Conservation (phyloP, 2,888 invertebrate genomes). For the Hipparchia semele region DNA sequence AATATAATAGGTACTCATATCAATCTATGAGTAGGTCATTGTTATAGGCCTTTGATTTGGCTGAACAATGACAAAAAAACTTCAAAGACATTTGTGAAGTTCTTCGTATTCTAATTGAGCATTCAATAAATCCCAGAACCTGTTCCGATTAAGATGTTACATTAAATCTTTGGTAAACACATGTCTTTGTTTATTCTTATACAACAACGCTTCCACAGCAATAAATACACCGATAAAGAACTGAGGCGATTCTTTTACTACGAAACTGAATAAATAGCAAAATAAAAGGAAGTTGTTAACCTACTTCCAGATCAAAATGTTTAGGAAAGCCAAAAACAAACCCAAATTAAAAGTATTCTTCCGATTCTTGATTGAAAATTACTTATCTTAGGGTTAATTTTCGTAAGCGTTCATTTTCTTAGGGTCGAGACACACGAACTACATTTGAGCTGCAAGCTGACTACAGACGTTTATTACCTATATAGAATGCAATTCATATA, state of each 20-base stretch:
- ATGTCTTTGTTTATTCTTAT: background rate
- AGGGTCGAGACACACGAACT: too few relatives aligned
- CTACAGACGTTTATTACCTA: too few relatives aligned
- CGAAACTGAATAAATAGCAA: constrained; percentile 16
- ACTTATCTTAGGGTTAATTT: constrained; percentile 17
- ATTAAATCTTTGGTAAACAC: background rate
- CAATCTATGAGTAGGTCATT: too few relatives aligned
- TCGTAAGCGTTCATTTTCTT: background rate
- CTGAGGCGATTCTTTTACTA: constrained; percentile 9
- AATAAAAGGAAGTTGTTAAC: constrained; percentile 32
- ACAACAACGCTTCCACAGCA: background rate
- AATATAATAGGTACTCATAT: too few relatives aligned
- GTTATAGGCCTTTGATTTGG: too few relatives aligned
- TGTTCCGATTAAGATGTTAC: background rate
- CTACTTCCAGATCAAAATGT: constrained; percentile 22
- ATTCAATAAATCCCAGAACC: background rate
- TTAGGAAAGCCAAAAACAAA: constrained; percentile 25
- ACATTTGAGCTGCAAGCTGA: too few relatives aligned
- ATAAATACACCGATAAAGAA: constrained; percentile 14
- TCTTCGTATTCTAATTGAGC: background rate
- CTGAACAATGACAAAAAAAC: background rate
- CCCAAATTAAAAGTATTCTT: constrained; percentile 25
- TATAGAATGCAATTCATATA: too few relatives aligned
- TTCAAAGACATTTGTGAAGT: background rate
- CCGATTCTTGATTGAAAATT: constrained; percentile 17